Conservation (phyloP, 2,113 vertebrate species). For the Podarcis raffonei region DNA sequence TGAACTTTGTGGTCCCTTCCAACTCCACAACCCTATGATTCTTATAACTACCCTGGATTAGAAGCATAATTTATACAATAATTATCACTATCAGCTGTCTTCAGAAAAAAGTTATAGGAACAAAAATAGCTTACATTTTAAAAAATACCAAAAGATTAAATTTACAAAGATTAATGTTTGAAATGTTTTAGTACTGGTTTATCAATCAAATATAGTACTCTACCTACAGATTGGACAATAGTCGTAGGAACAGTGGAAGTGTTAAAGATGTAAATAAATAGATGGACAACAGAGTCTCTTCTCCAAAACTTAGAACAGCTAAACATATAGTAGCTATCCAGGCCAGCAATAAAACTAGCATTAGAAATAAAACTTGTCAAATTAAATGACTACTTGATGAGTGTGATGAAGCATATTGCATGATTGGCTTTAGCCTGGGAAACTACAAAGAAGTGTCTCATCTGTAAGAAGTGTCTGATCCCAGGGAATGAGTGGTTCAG, state of each 20-base stretch:
- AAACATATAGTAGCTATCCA: neutral
- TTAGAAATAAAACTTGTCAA: slow-evolving; percentile 38
- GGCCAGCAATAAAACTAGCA: neutral
- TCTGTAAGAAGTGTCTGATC: no score
- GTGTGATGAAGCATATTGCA: slow-evolving; percentile 17
- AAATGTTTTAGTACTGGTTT: neutral
- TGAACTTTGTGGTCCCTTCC: no score
- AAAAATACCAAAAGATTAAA: neutral
- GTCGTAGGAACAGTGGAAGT: neutral
- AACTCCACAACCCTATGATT: no score
- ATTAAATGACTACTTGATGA: slow-evolving; percentile 72
- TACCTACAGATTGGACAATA: no score
- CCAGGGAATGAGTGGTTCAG: no score
- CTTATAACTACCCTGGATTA: neutral
- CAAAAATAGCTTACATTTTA: neutral
- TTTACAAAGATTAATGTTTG: neutral
- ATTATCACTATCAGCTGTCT: neutral
- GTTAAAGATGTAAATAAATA: neutral
- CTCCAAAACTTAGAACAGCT: neutral
- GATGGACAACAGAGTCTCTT: no score
- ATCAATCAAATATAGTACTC: neutral
- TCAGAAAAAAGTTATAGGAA: neutral
- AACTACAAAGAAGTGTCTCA: no score
- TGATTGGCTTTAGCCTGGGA: neutral
- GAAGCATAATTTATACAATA: neutral